Conservation (phyloP, 1,140 invertebrate species). For the Gonioctena quinquepunctata region DNA sequence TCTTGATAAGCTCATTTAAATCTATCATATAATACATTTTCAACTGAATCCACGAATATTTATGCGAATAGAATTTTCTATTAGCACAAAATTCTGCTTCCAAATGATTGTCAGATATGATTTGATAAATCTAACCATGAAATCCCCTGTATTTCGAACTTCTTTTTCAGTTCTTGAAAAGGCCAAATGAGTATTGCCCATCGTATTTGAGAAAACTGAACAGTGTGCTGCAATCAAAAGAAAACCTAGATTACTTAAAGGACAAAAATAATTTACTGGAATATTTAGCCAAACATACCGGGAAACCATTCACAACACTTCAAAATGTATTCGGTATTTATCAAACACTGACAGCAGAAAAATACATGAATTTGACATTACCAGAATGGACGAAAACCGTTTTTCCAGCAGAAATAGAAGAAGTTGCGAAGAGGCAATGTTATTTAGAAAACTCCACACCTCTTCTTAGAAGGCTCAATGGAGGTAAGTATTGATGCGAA, state of each 20-base stretch:
- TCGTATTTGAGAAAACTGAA: slow-evolving; percentile 44
- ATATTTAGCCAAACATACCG: slow-evolving; percentile 40
- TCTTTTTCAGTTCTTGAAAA: slow-evolving; percentile 33
- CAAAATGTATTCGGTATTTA: slow-evolving; percentile 43
- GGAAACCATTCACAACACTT: slow-evolving; percentile 24
- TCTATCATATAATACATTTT: too few relatives aligned
- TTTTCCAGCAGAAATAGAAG: slow-evolving; percentile 39
- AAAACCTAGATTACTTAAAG: slow-evolving; percentile 32
- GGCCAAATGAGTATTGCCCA: slow-evolving; percentile 48
- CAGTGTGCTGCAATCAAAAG: slow-evolving; percentile 31
- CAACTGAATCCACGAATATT: too few relatives aligned
- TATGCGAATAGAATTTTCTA: too few relatives aligned
- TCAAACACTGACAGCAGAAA: slow-evolving; percentile 47
- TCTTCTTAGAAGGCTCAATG: slow-evolving; percentile 44
- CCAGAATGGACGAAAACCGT: slow-evolving; percentile 47
- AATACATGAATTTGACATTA: slow-evolving; percentile 44
- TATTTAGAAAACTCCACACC: slow-evolving; percentile 44
- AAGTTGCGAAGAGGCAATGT: slow-evolving; percentile 39
- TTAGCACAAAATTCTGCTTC: too few relatives aligned
- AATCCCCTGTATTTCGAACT: too few relatives aligned
- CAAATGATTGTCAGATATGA: too few relatives aligned
- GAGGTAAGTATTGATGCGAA: slow-evolving; percentile 42
- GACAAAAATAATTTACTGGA: slow-evolving; percentile 31
- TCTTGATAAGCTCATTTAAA: too few relatives aligned
- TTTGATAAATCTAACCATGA: too few relatives aligned